Conservation (phyloP, 2,797 vertebrate species). For the Knipowitschia caucasica region DNA sequence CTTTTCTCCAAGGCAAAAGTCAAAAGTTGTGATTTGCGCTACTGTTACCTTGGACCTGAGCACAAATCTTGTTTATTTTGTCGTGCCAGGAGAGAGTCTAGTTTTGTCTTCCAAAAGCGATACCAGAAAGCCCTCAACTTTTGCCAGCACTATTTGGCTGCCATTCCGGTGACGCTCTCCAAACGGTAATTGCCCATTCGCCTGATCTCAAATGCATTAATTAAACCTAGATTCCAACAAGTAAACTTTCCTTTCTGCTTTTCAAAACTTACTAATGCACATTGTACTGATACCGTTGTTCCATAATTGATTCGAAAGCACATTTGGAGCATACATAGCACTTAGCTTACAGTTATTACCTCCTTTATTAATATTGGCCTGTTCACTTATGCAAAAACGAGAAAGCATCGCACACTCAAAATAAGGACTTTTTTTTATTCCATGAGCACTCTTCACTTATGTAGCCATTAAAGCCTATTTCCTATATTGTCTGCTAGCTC, state of each 20-base stretch:
- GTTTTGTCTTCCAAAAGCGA: neutral
- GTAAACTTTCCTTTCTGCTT: neutral
- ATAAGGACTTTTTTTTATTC: too few relatives aligned
- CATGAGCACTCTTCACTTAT: slow-evolving; percentile 35
- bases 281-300: slow-evolving; percentile 5
- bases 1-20: too few relatives aligned
- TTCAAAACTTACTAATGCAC: slow-evolving; percentile 16
- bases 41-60: neutral
- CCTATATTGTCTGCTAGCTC: slow-evolving; percentile 41
- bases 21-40: too few relatives aligned
- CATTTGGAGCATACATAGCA: slow-evolving; percentile 23
- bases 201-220: neutral
- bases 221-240: neutral
- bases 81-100: too few relatives aligned
- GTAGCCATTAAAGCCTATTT: slow-evolving; percentile 41
- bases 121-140: neutral
- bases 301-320: slow-evolving; percentile 17
- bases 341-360: slow-evolving; percentile 34
- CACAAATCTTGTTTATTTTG: neutral
- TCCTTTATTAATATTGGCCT: slow-evolving; percentile 1
- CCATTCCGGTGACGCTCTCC: neutral
- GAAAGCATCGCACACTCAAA: too few relatives aligned
- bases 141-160: neutral
- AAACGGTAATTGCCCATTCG: neutral
- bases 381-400: slow-evolving; percentile 38